Conservation (phyloP, 2,113 vertebrate species). For the Pagrus major region DNA sequence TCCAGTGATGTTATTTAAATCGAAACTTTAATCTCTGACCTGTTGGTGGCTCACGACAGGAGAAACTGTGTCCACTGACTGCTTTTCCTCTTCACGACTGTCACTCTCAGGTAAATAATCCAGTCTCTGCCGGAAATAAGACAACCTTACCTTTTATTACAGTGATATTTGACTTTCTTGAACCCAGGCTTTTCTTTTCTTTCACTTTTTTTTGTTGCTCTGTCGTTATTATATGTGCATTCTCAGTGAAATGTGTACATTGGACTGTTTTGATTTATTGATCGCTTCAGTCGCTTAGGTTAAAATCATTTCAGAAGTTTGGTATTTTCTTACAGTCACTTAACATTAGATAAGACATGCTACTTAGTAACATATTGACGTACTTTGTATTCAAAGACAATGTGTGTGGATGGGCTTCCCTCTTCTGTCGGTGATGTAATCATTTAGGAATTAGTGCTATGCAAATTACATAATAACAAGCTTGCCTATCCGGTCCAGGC, state of each 20-base stretch:
- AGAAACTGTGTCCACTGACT: background rate
- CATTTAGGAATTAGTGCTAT: constrained; percentile 57
- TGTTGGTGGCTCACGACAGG: background rate
- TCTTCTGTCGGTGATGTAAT: constrained; percentile 52
- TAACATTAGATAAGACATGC: background rate
- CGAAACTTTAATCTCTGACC: constrained; percentile 17
- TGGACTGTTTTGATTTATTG: background rate
- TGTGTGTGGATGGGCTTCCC: background rate
- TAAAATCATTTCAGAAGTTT: background rate
- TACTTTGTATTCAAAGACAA: background rate
- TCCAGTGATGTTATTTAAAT: constrained; percentile 11
- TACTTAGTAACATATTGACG: background rate
- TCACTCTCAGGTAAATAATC: constrained; percentile 49
- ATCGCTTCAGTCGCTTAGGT: background rate
- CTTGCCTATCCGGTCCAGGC: background rate
- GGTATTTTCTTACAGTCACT: background rate
- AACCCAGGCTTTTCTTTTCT: background rate
- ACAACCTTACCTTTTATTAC: background rate
- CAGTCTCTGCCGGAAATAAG: background rate
- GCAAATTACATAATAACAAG: constrained; percentile 28
- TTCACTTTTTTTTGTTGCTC: background rate
- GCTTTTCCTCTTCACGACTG: background rate
- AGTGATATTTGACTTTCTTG: background rate
- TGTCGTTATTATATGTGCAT: background rate
- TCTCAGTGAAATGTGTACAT: too few species aligned